phyloP scores from a whole-genome alignment of 2,888 invertebrate species.

The Agonopterix heracliana region DNA sequence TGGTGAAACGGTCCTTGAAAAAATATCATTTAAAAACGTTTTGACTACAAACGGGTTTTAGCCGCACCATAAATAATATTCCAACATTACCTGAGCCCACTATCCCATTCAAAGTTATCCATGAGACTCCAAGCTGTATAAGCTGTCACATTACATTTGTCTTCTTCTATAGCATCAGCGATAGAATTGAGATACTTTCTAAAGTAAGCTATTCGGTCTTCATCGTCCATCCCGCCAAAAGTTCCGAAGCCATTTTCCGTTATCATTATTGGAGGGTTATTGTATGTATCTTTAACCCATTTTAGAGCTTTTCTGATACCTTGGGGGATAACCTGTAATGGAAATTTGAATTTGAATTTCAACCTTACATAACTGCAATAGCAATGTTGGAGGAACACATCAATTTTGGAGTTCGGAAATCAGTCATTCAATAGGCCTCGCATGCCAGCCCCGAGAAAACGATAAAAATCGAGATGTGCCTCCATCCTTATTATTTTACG shows the following conservation, averaged over 20 bases:
- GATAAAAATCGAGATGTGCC: no score
- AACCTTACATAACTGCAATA: background rate
- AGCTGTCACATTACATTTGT: constrained; percentile 38
- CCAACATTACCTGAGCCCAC: constrained; percentile 29
- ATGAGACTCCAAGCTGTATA: constrained; percentile 61
- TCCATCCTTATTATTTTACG: no score
- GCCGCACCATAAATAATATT: background rate
- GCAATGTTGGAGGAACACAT: no score
- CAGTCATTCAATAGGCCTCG: no score
- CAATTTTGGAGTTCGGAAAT: no score
- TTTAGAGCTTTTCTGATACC: constrained; percentile 70
- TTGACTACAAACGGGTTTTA: no score
- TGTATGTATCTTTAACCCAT: constrained; percentile 74
- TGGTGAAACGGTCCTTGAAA: no score
- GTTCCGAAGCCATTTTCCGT: constrained; percentile 78
- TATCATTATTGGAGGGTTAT: constrained; percentile 71
- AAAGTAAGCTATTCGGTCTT: constrained; percentile 54
- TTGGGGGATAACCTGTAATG: constrained; percentile 51
- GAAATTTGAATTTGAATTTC: background rate
- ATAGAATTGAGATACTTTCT: constrained; percentile 39
- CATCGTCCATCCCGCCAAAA: constrained; percentile 39
- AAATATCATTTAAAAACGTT: no score
- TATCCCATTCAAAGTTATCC: constrained; percentile 60
- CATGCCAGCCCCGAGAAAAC: no score
- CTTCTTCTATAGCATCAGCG: constrained; percentile 41